Percentiles rank a stretch among this genome's conserved stretches.
Evolutionary conservation across 2,113 vertebrate species (phyloP).

Genomic region (Synchiropus splendidus): DNA sequence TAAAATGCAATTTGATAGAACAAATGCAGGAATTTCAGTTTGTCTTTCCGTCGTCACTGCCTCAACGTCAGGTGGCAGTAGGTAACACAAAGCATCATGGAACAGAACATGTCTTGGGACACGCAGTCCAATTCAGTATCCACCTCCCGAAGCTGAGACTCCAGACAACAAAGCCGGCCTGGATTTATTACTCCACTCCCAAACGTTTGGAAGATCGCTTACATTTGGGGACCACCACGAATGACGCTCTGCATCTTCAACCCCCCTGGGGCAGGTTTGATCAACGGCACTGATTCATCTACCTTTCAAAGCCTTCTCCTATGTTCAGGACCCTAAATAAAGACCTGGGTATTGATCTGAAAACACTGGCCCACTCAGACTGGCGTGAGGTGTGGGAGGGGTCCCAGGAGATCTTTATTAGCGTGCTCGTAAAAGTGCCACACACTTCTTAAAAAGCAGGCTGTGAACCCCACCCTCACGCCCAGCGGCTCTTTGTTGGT

Average conservation of each 20-base stretch:
- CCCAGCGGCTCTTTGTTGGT: slow-evolving; percentile 54
- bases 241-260: too few relatives aligned
- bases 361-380: slow-evolving; percentile 49
- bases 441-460: slow-evolving; percentile 36
- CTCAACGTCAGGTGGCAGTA: too few relatives aligned
- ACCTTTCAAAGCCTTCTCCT: slow-evolving; percentile 1
- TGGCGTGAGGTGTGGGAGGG: slow-evolving; percentile 50
- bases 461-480: slow-evolving; percentile 25
- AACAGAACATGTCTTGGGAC: too few relatives aligned
- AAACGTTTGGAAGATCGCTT: too few relatives aligned
- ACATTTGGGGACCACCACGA: too few relatives aligned
- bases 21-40: neutral
- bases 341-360: slow-evolving; percentile 57
- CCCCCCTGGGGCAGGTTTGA: slow-evolving; percentile 16
- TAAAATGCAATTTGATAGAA: too few relatives aligned
- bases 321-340: slow-evolving; percentile 47
- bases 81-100: too few relatives aligned
- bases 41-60: neutral
- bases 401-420: slow-evolving; percentile 58
- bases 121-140: too few relatives aligned
- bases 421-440: slow-evolving; percentile 55
- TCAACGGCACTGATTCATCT: slow-evolving; percentile 15
- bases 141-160: too few relatives aligned
- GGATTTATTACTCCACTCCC: too few relatives aligned
- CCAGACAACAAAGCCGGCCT: too few relatives aligned